Evolutionary conservation across 2,888 invertebrate species (phyloP).

Genomic region (Dryocosmus kuriphilus): DNA sequence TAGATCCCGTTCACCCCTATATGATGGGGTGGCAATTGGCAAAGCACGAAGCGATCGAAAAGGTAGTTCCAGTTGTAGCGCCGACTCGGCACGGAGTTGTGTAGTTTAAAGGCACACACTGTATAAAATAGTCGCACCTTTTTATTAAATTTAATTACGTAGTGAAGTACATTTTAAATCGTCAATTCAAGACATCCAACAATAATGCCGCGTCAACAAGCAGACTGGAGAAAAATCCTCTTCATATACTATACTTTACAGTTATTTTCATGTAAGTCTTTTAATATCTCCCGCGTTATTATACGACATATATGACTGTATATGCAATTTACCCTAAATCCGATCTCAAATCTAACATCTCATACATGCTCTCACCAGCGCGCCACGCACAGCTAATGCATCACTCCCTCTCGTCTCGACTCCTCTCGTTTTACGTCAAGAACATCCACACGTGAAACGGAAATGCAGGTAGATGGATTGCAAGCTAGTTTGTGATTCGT

Average conservation of each 20-base stretch:
- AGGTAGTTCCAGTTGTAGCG: conserved; percentile 73
- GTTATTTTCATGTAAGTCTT: conserved; percentile 75
- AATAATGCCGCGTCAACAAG: conserved; percentile 69
- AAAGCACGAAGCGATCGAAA: conserved; percentile 57
- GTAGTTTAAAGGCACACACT: conserved; percentile 76
- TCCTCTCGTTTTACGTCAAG: conserved; percentile 22
- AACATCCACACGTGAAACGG: conserved; percentile 26
- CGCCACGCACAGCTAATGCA: not conserved
- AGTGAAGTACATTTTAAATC: conserved; percentile 47
- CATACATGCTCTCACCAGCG: not conserved
- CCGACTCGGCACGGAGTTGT: conserved; percentile 76
- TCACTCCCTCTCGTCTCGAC: conserved; percentile 2
- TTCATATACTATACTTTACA: conserved; percentile 73
- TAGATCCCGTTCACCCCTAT: conserved; percentile 4
- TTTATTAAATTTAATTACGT: conserved; percentile 64
- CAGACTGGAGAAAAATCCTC: conserved; percentile 71
- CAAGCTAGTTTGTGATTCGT: conserved; percentile 15
- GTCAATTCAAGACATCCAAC: conserved; percentile 45
- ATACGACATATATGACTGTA: not conserved
- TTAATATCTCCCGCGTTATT: conserved; percentile 14
- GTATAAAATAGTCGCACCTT: conserved; percentile 74
- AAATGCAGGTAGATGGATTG: conserved; percentile 20
- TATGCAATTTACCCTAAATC: not conserved
- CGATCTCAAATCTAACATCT: not conserved
- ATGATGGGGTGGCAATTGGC: conserved; percentile 58